These are phyloP conservation scores for Chaetops frenatus DNA, from an alignment of 2,113 vertebrate species.

Conservation along the genomic window DNA sequence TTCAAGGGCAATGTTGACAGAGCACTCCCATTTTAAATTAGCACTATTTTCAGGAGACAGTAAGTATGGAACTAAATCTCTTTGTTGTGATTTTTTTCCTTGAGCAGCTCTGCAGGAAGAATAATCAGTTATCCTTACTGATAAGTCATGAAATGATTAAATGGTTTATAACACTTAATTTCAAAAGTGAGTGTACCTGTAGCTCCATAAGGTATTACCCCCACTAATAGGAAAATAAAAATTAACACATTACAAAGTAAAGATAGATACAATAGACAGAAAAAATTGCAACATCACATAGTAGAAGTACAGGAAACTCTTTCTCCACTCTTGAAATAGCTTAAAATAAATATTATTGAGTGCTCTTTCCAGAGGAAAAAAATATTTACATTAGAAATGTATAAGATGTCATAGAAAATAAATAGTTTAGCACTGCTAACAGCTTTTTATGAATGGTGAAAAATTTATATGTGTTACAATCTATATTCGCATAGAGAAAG, in stretches of 20 bases:
- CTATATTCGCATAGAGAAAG: background rate
- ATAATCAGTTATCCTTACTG: background rate
- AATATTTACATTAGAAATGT: background rate
- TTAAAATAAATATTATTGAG: background rate
- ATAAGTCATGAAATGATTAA: background rate
- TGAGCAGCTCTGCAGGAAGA: background rate
- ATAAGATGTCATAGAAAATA: background rate
- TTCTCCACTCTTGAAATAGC: background rate
- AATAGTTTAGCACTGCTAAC: background rate
- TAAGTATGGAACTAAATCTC: background rate
- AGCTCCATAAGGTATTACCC: background rate
- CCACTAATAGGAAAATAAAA: background rate
- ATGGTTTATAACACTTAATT: background rate
- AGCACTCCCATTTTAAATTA: constrained; percentile 10
- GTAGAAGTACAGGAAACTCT: background rate
- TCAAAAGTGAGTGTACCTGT: background rate
- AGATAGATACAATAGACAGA: background rate
- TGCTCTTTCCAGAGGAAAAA: background rate
- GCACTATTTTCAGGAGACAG: background rate
- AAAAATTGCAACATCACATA: background rate
- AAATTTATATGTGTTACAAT: background rate
- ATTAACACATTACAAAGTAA: background rate
- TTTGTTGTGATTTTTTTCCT: background rate
- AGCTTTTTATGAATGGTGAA: background rate
- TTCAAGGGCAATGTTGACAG: background rate